Conservation (phyloP, 1,140 invertebrate genomes). For the Tetraneura akinire region DNA sequence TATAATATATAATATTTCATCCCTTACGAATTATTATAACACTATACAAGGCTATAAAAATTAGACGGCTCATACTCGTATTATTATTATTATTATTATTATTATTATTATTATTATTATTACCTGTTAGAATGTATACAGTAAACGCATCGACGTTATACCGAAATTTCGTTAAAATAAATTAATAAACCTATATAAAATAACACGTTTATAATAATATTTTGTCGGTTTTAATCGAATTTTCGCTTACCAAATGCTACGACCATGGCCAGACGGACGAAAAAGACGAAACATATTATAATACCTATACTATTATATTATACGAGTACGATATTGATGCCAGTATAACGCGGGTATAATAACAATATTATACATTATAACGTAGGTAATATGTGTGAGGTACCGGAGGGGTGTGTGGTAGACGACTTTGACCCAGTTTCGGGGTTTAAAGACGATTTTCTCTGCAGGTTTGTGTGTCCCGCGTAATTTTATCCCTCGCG, state of each 20-base stretch:
- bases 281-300: too few relatives aligned
- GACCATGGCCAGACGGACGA: neutral
- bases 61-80: too few relatives aligned
- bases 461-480: too few relatives aligned
- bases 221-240: conserved; percentile 43
- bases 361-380: too few relatives aligned
- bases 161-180: too few relatives aligned
- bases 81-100: neutral
- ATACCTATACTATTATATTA: too few relatives aligned
- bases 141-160: too few relatives aligned
- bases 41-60: conserved; percentile 80
- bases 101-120: too few relatives aligned
- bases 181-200: neutral
- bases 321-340: neutral
- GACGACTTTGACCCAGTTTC: conserved; percentile 43
- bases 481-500: conserved; percentile 19
- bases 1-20: too few relatives aligned
- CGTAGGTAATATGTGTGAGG: too few relatives aligned
- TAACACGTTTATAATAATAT: neutral
- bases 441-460: neutral
- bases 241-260: conserved; percentile 36
- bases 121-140: too few relatives aligned
- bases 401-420: neutral
- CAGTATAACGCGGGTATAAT: neutral
- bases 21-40: too few relatives aligned